A percentile compares a stretch with the other conserved stretches of the same genome.
Evolutionary conservation across 2,888 invertebrate species (phyloP).

Genomic region (Minunthozetes semirufus): DNA sequence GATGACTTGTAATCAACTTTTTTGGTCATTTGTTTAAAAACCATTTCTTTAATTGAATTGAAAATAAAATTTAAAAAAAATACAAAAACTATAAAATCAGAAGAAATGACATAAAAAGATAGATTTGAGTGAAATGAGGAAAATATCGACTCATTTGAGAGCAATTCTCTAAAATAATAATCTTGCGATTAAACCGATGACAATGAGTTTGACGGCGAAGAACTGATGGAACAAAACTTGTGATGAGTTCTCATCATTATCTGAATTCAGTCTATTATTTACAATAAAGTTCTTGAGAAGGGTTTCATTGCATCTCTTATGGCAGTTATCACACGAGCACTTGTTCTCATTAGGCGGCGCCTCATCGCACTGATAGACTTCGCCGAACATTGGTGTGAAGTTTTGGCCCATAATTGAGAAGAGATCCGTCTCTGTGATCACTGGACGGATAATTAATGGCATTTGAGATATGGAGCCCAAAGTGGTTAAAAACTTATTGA

Average conservation of each 20-base stretch:
- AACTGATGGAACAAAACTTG: background rate
- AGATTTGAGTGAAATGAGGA: too few species aligned
- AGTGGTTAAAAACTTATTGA: conserved; percentile 9
- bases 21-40: too few species aligned
- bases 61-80: too few species aligned
- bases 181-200: background rate
- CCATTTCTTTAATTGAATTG: too few species aligned
- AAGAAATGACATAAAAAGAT: too few species aligned
- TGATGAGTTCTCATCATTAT: background rate
- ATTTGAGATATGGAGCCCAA: conserved; percentile 31
- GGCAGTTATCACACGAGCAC: conserved; percentile 36
- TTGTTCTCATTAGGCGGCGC: conserved; percentile 23
- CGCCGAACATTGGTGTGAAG: conserved; percentile 22
- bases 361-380: conserved; percentile 28
- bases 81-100: too few species aligned
- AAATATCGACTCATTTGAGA: background rate
- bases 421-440: conserved; percentile 2
- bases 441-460: conserved; percentile 26
- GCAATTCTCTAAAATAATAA: background rate
- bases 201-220: background rate
- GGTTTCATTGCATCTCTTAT: conserved; percentile 24
- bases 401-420: background rate
- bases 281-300: background rate
- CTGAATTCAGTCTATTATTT: background rate
- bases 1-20: too few species aligned